These are phyloP conservation scores for Drosophila lacteicornis DNA, from an alignment of 1,140 invertebrate species.

Conservation along the genomic window DNA sequence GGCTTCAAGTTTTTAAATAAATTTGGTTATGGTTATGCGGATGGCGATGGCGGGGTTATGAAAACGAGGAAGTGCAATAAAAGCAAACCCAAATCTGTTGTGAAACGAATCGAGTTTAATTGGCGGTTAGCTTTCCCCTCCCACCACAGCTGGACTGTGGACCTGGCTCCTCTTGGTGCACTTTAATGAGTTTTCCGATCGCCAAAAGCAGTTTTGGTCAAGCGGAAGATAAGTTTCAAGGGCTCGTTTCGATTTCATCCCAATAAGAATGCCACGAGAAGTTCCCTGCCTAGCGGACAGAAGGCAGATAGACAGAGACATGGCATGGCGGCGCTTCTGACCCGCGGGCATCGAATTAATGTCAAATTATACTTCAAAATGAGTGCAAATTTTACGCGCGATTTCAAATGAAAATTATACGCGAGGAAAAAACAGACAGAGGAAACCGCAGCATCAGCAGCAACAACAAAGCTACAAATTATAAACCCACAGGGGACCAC, in stretches of 20 bases:
- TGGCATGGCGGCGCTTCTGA: slow-evolving; percentile 33
- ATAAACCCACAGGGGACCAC: slow-evolving; percentile 44
- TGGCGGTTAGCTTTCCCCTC: slow-evolving; percentile 38
- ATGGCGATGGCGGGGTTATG: not conserved
- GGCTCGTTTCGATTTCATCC: slow-evolving; percentile 2
- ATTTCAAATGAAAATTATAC: slow-evolving; percentile 68
- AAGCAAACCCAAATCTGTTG: slow-evolving; percentile 32
- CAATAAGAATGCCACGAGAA: slow-evolving; percentile 1
- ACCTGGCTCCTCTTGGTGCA: slow-evolving; percentile 4
- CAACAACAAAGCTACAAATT: slow-evolving; percentile 54
- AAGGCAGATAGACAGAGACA: not conserved
- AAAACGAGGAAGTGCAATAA: slow-evolving; percentile 26
- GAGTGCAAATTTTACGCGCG: slow-evolving; percentile 76
- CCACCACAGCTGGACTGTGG: not conserved
- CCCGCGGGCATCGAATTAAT: slow-evolving; percentile 75
- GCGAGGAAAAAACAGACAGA: slow-evolving; percentile 30
- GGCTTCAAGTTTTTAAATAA: slow-evolving; percentile 68
- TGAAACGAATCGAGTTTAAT: slow-evolving; percentile 61
- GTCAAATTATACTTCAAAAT: slow-evolving; percentile 80
- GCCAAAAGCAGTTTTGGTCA: slow-evolving; percentile 1
- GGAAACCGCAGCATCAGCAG: slow-evolving; percentile 39
- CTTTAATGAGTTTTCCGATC: slow-evolving; percentile 42
- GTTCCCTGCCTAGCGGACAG: not conserved
- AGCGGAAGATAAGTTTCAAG: slow-evolving; percentile 6
- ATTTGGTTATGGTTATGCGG: slow-evolving; percentile 63